Evolutionary conservation across 1,140 invertebrate genomes (phyloP), one percentile per base, ranked within the genome.

Genomic region (Brachionus asplanchnoidis): DNA sequence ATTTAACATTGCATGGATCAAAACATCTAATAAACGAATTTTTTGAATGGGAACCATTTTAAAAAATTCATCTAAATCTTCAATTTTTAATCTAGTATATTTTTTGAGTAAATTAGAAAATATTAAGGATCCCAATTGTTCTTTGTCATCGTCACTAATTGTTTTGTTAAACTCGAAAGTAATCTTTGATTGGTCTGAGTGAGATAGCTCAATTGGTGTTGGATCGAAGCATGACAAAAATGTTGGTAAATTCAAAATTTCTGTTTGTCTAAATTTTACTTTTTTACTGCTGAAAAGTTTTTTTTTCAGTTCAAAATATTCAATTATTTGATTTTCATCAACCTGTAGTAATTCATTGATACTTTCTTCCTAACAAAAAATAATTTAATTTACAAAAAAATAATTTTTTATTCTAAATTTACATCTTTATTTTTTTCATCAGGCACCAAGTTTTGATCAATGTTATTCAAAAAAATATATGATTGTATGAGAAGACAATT

Each of bases 221-320:
- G 42, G 9, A 11, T 82, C 79, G 65, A 82, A 82, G 20, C 53
- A 82, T 5, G 79, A 82, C 23, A 82, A 36, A 36, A 42, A 82
- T 46, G 66, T 82, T 82, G 79, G 32, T 12, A 82, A 44, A 20
- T 65, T 44, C 0, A 82, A 77, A 65, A 44, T 65, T 68, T 60
- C 79, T 12, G 1, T 53, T 7, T 44, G 42, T 17, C 9, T 32
- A 40, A 82, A 82, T 60, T 82, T 82, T 14, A 82, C 65, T 65
- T 26, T 60, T 82, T 68, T 60, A 12, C 6, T 12, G 5, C 4
- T 65, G 2, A 26, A 26, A 5, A 28, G 9, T 68, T 82, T 82
- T 5, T 60, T 46, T 36, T 36, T 68, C 12, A 65, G 9, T 1
- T 82, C 53, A 20, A 65, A 82, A 82, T 65, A 82, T 20, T 42